Base-by-base conservation (phyloP, 2,113 vertebrate genomes). In the Mustela lutreola region DNA sequence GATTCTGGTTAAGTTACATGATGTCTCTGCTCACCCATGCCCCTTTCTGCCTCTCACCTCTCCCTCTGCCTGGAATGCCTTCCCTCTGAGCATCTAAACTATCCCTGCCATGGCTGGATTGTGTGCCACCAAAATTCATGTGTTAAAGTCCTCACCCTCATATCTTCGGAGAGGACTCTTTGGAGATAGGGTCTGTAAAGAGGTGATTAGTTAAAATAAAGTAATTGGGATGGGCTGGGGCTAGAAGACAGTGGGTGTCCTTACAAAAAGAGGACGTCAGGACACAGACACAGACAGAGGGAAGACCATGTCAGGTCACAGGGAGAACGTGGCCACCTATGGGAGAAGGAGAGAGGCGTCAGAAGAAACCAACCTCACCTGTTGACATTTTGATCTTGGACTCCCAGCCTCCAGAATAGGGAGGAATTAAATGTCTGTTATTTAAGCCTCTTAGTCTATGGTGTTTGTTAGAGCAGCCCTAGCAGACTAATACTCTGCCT, bases 11-110 rank as follows among this genome's bases (percentile, higher is more conserved):
- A 60, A 19, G 9, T 70, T 22, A 70, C 39, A 65, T 65, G 63
- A 65, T 39, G 65, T 28, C 28, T 9, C 28, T 24, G 1, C 22
- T 31, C 1, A n/a, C 28, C 2, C 3, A 0, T 16, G 15, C 5
- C 36, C 31, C 48, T 76, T 45, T 85, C 14, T 33, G 18, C 16
- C 4, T 48, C 82, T 19, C 36, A 58, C 33, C 95, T 91, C 91
- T 96, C 56, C 0, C 7, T 80, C 48, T 63, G 39, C 21, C 53
- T 36, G 22, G 28, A 76, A 36, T 16, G 18, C 4, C 11, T 48
- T 70, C 22, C 9, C n/a, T 67, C 33, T 16, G 62, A 79, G 19
- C 62, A 22, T 62, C 12, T 70, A 33, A 81, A 67, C 26, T 18
- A 31, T 31, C 31, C 9, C 31, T 86, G 39, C 22, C 63, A 28